These are phyloP conservation scores for Priocnemis perturbator DNA, from an alignment of 2,888 invertebrate species.

Conservation along the genomic window DNA sequence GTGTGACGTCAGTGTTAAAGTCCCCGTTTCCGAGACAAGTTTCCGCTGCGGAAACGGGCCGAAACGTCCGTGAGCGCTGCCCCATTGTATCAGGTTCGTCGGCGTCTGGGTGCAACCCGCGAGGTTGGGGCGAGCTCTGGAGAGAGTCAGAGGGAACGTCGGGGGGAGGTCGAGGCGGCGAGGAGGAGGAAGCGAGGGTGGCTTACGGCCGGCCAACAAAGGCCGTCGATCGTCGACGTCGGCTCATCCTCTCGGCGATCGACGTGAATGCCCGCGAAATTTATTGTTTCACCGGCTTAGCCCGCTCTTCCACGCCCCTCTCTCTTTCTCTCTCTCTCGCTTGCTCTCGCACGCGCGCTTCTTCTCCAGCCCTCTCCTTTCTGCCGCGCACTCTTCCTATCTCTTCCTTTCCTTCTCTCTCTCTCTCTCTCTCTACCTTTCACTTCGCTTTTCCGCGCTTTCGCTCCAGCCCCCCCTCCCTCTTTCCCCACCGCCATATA, in stretches of 20 bases:
- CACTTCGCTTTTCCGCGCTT: constrained; percentile 16
- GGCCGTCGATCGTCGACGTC: constrained; percentile 68
- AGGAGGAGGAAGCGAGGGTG: constrained; percentile 9
- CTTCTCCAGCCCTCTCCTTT: constrained; percentile 37
- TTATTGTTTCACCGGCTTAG: constrained; percentile 73
- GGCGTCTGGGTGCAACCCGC: constrained; percentile 50
- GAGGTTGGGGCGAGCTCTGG: constrained; percentile 37
- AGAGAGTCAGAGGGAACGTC: constrained; percentile 26
- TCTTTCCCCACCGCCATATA: constrained; percentile 41
- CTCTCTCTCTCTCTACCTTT: constrained; percentile 24
- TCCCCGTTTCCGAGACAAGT: constrained; percentile 68
- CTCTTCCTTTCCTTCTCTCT: not conserved
- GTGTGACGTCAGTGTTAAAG: constrained; percentile 64
- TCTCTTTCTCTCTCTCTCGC: not conserved
- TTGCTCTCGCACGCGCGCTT: not conserved
- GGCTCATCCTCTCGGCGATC: constrained; percentile 66
- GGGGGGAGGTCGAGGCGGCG: constrained; percentile 1
- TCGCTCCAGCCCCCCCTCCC: too few relatives aligned
- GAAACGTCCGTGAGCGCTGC: constrained; percentile 62
- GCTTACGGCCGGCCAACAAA: constrained; percentile 64
- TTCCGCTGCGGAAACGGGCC: constrained; percentile 68
- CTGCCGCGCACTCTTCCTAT: not conserved
- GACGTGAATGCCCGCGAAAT: constrained; percentile 70
- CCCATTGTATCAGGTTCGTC: constrained; percentile 65
- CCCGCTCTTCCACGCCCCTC: constrained; percentile 50